Percentiles rank a stretch among this genome's conserved stretches.
These are phyloP conservation scores for Paramuricea clavata DNA, from an alignment of 92 coral and sea anemone genomes.

Conservation along the genomic window DNA sequence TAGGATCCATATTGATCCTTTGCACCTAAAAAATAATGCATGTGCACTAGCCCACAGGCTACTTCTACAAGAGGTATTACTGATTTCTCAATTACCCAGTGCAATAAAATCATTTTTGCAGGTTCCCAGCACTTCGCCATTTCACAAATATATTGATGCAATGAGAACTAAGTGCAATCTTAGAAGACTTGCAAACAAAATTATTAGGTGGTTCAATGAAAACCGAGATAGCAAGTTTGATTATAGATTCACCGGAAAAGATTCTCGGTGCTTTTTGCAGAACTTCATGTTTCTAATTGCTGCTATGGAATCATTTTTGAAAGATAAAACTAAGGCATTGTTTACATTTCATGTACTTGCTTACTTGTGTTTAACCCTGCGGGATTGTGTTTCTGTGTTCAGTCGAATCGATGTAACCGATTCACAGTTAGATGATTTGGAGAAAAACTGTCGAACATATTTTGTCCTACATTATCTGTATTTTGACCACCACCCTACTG, in stretches of 20 bases:
- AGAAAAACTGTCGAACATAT: neutral
- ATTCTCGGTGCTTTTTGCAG: conserved; percentile 56
- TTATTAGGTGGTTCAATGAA: conserved; percentile 53
- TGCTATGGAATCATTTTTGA: conserved; percentile 40
- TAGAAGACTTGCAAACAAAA: neutral
- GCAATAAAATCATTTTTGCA: neutral
- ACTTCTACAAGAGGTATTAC: neutral
- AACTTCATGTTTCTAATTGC: conserved; percentile 62
- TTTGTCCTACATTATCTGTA: conserved; percentile 6
- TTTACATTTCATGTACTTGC: conserved; percentile 64
- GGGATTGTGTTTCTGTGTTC: conserved; percentile 58
- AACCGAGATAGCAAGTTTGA: conserved; percentile 49
- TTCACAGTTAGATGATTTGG: conserved; percentile 32
- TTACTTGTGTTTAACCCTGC: conserved; percentile 49
- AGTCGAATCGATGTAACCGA: conserved; percentile 48
- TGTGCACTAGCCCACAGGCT: neutral
- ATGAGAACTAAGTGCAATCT: neutral
- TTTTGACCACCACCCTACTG: conserved; percentile 32
- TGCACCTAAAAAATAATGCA: neutral
- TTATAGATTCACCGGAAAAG: conserved; percentile 64
- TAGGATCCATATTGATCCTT: neutral
- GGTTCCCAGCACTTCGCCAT: neutral
- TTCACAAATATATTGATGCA: neutral
- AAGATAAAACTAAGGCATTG: conserved; percentile 48
- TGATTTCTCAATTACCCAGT: neutral